Evolutionary conservation across 53 echinoderm and acorn worm genomes (phyloP).

Genomic region (Stichopus horrens): DNA sequence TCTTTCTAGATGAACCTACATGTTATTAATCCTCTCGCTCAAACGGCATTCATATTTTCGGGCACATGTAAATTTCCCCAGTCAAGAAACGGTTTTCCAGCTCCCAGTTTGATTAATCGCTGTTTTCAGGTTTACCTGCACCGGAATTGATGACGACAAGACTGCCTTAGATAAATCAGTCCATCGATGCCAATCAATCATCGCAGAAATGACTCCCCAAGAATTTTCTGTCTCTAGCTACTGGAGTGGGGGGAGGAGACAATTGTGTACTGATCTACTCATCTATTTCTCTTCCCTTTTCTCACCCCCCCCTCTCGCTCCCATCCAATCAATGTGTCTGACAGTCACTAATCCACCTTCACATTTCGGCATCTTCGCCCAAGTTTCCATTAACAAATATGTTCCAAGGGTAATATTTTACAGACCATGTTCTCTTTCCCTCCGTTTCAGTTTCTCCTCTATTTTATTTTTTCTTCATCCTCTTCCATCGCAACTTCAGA

Average conservation of each 20-base stretch:
- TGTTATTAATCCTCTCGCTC: no score
- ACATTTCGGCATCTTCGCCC: neutral
- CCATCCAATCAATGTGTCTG: no score
- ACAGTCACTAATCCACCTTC: no score
- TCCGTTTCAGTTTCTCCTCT: neutral
- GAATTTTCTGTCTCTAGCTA: neutral
- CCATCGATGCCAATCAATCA: neutral
- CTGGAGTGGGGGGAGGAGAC: no score
- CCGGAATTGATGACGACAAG: neutral
- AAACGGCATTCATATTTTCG: neutral
- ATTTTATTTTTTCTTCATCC: neutral
- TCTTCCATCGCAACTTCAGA: no score
- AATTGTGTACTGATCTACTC: no score
- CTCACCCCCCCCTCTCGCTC: no score
- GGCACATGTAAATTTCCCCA: neutral
- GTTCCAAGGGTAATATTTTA: constrained; percentile 1
- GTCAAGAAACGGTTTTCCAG: neutral
- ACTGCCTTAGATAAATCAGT: constrained; percentile 9
- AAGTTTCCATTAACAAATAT: neutral
- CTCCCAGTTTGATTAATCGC: constrained; percentile 15
- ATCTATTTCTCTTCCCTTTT: no score
- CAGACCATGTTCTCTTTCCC: neutral
- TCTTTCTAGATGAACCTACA: no score
- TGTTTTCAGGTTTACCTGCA: constrained; percentile 4
- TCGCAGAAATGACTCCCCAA: neutral